Evolutionary conservation across 2,888 invertebrate genomes (phyloP).

Genomic region (Athrips mouffetella): DNA sequence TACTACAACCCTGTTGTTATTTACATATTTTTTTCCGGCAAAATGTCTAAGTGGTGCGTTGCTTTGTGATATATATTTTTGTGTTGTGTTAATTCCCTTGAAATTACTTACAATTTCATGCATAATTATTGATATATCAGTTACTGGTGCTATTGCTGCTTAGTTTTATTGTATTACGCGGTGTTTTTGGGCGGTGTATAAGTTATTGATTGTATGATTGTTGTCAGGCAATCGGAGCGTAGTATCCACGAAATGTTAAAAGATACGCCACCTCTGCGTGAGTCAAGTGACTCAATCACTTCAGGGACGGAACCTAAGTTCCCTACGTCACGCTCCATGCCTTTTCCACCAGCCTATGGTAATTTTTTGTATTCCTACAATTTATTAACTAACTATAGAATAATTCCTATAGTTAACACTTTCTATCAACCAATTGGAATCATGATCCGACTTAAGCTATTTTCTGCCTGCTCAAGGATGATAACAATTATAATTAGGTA

Average conservation of each 20-base stretch:
- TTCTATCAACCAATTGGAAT: too few species aligned
- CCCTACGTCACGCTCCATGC: conserved; percentile 82
- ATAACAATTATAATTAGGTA: too few species aligned
- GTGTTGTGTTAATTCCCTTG: not conserved
- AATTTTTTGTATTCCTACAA: not conserved
- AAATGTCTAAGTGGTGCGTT: conserved; percentile 21
- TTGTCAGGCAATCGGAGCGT: conserved; percentile 77
- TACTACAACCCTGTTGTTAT: not conserved
- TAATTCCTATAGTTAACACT: too few species aligned
- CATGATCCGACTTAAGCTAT: too few species aligned
- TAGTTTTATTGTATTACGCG: not conserved
- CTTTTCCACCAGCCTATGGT: conserved; percentile 84
- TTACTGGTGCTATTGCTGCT: not conserved
- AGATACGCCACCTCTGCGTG: conserved; percentile 87
- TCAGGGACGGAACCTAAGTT: conserved; percentile 85
- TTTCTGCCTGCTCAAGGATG: too few species aligned
- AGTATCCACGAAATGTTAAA: conserved; percentile 93
- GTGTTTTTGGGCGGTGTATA: not conserved
- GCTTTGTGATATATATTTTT: not conserved
- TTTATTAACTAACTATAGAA: too few species aligned
- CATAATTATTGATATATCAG: not conserved
- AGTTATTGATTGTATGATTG: conserved; percentile 17
- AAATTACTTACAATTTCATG: too few species aligned
- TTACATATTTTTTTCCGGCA: conserved; percentile 6
- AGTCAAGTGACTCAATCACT: conserved; percentile 85